These are phyloP conservation scores for Cotesia vestalis DNA, from an alignment of 1,140 invertebrate genomes.

Conservation along the genomic window DNA sequence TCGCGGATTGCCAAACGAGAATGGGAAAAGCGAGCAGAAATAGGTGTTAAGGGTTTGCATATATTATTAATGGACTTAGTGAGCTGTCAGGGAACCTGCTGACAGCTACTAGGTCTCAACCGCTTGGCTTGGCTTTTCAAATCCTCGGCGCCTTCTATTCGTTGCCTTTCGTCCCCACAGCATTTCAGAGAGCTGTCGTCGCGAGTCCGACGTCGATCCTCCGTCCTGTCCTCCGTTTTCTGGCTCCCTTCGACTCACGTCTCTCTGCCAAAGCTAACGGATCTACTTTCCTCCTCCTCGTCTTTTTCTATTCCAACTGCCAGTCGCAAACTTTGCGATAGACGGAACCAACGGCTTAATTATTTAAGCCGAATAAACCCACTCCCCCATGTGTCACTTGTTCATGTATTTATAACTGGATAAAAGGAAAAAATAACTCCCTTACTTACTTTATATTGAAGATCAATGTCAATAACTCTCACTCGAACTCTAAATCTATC, in stretches of 20 bases:
- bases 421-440: no score
- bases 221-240: not conserved
- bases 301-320: not conserved
- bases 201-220: slow-evolving; percentile 4
- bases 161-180: not conserved
- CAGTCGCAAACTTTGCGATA: not conserved
- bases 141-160: not conserved
- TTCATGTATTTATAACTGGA: slow-evolving; percentile 12
- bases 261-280: not conserved
- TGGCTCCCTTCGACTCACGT: not conserved
- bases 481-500: no score
- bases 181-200: not conserved
- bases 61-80: slow-evolving; percentile 18
- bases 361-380: not conserved
- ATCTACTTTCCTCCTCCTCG: not conserved
- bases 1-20: no score
- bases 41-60: slow-evolving; percentile 8
- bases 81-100: slow-evolving; percentile 11
- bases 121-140: slow-evolving; percentile 12
- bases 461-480: no score
- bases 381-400: not conserved
- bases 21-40: not conserved
- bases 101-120: slow-evolving; percentile 12
- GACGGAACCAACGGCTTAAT: slow-evolving; percentile 16
- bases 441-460: no score